Conservation (phyloP, 2,888 invertebrate species). For the Mythimna vitellina region DNA sequence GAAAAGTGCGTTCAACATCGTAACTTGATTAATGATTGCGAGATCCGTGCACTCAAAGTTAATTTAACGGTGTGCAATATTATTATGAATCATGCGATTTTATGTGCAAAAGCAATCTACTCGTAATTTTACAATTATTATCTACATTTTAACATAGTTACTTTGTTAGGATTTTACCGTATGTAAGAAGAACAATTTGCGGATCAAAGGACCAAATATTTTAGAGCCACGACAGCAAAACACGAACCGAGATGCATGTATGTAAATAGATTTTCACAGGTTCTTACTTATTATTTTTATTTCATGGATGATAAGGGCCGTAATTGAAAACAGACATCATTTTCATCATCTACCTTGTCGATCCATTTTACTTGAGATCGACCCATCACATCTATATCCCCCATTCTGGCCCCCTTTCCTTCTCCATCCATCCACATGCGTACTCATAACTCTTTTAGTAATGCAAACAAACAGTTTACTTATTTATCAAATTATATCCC, state of each 20-base stretch:
- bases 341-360: too few relatives aligned
- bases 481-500: neutral
- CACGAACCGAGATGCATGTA: constrained; percentile 48
- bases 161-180: constrained; percentile 32
- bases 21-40: constrained; percentile 25
- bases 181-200: constrained; percentile 17
- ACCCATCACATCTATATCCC: too few relatives aligned
- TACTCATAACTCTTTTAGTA: too few relatives aligned
- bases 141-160: neutral
- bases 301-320: too few relatives aligned
- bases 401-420: too few relatives aligned
- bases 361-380: too few relatives aligned
- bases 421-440: too few relatives aligned
- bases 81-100: constrained; percentile 15
- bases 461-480: neutral
- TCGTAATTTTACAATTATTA: constrained; percentile 3
- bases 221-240: constrained; percentile 23
- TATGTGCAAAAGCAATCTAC: constrained; percentile 31
- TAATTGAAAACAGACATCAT: neutral
- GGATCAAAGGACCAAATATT: constrained; percentile 28
- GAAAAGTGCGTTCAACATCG: constrained; percentile 25
- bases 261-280: neutral
- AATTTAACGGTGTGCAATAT: constrained; percentile 39
- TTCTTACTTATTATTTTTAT: constrained; percentile 2
- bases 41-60: constrained; percentile 30